Percentiles rank a stretch among this genome's conserved stretches.
Evolutionary conservation across 2,113 vertebrate species (phyloP).

Genomic region (Mus pahari): DNA sequence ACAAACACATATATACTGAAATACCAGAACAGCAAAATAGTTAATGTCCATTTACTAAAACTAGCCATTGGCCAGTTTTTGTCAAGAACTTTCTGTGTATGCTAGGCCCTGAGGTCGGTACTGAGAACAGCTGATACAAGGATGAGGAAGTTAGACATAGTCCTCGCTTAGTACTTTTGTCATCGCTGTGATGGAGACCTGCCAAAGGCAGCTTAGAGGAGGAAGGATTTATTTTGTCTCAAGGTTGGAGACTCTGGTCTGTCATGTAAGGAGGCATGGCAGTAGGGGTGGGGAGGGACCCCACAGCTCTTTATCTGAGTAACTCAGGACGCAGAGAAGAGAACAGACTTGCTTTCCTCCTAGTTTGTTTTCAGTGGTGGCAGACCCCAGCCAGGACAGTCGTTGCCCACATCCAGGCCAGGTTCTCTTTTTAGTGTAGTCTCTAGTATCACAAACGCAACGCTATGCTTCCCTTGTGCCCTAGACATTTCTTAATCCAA

Average conservation of each 20-base stretch:
- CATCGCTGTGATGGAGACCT: background rate
- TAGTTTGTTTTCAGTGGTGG: background rate
- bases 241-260: background rate
- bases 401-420: background rate
- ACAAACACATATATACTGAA: conserved; percentile 23
- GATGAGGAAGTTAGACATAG: background rate
- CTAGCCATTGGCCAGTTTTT: background rate
- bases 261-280: background rate
- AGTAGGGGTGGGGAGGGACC: too few relatives aligned
- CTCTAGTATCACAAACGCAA: background rate
- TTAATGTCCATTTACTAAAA: conserved; percentile 3
- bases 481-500: background rate
- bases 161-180: background rate
- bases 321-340: background rate
- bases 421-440: background rate
- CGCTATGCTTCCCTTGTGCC: background rate
- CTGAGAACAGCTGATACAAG: background rate
- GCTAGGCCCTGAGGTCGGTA: background rate
- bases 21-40: conserved; percentile 14
- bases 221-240: background rate
- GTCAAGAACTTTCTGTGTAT: background rate
- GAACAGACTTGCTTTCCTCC: background rate
- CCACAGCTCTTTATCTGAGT: background rate
- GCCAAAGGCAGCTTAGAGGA: background rate
- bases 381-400: background rate